phyloP scores from a whole-genome alignment of 2,888 invertebrate species.

The Drosophila formosana region DNA sequence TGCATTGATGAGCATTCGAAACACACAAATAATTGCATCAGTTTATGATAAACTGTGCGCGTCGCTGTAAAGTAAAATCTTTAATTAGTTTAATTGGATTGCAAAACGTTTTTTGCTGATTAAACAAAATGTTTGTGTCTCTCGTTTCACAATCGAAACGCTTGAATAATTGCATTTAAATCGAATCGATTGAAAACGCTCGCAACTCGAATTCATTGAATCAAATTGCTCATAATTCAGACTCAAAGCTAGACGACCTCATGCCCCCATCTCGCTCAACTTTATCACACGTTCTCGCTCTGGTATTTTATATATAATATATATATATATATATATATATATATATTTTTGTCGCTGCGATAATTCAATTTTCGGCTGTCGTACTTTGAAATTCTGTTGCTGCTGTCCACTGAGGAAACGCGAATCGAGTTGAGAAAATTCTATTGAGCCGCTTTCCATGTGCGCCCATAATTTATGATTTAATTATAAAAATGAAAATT shows the following conservation, averaged over 20 bases:
- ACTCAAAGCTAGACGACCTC: conserved; percentile 24
- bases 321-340: neutral
- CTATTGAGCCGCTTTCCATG: conserved; percentile 54
- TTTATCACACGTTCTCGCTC: neutral
- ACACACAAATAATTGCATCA: neutral
- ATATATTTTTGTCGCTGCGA: neutral
- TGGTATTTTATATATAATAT: neutral
- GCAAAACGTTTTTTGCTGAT: conserved; percentile 23
- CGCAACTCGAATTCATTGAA: conserved; percentile 23
- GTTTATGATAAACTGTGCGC: neutral
- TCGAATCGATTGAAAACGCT: conserved; percentile 11
- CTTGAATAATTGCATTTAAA: conserved; percentile 39
- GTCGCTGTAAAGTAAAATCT: neutral
- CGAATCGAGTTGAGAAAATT: conserved; percentile 34
- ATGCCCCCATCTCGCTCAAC: neutral
- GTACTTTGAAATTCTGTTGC: conserved; percentile 23
- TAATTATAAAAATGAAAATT: conserved; percentile 65
- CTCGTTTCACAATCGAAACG: conserved; percentile 13
- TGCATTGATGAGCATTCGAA: too few species aligned
- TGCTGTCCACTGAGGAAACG: conserved; percentile 18
- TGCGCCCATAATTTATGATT: conserved; percentile 68
- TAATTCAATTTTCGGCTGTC: conserved; percentile 20
- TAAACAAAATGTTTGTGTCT: conserved; percentile 29
- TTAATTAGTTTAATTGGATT: conserved; percentile 8
- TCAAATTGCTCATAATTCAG: conserved; percentile 21